Base-by-base conservation (phyloP, 2,113 vertebrate species). In the Hucho hucho region DNA sequence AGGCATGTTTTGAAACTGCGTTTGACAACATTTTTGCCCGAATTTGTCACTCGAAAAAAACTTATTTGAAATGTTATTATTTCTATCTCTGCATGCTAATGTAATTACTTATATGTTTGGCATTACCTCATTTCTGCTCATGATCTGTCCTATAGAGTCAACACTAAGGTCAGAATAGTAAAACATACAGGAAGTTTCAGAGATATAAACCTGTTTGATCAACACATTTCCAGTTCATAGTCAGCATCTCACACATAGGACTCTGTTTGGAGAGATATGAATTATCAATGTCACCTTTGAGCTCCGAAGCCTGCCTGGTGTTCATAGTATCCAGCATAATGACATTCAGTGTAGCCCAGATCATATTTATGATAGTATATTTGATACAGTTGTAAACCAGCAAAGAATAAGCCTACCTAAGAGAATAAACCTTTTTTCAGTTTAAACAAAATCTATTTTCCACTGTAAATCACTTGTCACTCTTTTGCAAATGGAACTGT, bases 401-500 rank as follows among this genome's bases (percentile, higher is more conserved):
- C 85, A 81, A 93, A 94, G 95, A 95, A 93, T 92, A 93, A 81
- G 89, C 85, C 93, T 71, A 93, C 93, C 93, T 91, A 93, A 95
- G 94, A 97, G 94, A 96, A 96, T 93, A 93, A 79, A 79, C 78
- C 89, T 83, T 85, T 88, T 90, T 92, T 91, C 86, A 92, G 93
- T 92, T 93, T 93, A 94, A 95, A 95, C 92, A 91, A 92, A 85
- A 93, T 95, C 93, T 90, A 92, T 95, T 93, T 93, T 94, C 92
- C 92, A 91, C 94, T 93, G 95, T 97, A 97, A 98, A 98, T 98
- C 96, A 96, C 95, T 96, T 98, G 96, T 98, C 96, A 97, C 93
- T 91, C 92, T 89, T 91, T 93, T 92, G 95, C 93, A 95, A 96
- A 95, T 90, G 92, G 89, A 95, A 92, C 94, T 91, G 94, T 95